Evolutionary conservation across 2,113 vertebrate genomes (phyloP).

Genomic region (Craseonycteris thonglongyai): DNA sequence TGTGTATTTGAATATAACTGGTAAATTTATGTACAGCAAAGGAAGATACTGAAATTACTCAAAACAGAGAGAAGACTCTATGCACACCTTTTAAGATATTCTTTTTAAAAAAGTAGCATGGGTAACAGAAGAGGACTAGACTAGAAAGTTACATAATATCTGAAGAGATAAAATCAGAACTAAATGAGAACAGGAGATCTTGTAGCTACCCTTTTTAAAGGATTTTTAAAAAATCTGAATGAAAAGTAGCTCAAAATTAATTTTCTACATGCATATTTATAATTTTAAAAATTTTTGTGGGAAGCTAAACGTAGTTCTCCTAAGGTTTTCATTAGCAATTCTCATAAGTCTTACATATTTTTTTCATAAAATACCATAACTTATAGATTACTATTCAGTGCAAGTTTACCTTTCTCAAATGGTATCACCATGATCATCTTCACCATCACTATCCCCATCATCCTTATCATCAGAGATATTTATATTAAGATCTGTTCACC

Average conservation of each 20-base stretch:
- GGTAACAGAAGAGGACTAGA: not conserved
- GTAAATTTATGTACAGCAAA: not conserved
- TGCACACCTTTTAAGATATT: not conserved
- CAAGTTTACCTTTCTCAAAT: not conserved
- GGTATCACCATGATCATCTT: no score
- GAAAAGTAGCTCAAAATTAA: not conserved
- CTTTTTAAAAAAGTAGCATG: not conserved
- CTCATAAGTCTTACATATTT: not conserved
- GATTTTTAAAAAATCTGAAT: not conserved
- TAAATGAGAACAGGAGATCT: not conserved
- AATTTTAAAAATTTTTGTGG: not conserved
- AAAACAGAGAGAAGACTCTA: not conserved
- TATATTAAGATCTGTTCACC: not conserved
- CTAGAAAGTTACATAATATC: not conserved
- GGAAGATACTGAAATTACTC: not conserved
- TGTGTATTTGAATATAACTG: not conserved
- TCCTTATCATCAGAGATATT: not conserved
- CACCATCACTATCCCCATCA: not conserved
- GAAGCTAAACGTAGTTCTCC: not conserved
- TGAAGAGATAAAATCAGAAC: not conserved
- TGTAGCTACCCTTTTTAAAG: not conserved
- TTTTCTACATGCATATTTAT: not conserved
- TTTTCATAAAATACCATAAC: not conserved
- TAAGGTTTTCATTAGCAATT: not conserved
- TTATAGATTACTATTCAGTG: not conserved